Base-by-base conservation (phyloP, 2,888 invertebrate species). In the Eristalinus sepulchralis region DNA sequence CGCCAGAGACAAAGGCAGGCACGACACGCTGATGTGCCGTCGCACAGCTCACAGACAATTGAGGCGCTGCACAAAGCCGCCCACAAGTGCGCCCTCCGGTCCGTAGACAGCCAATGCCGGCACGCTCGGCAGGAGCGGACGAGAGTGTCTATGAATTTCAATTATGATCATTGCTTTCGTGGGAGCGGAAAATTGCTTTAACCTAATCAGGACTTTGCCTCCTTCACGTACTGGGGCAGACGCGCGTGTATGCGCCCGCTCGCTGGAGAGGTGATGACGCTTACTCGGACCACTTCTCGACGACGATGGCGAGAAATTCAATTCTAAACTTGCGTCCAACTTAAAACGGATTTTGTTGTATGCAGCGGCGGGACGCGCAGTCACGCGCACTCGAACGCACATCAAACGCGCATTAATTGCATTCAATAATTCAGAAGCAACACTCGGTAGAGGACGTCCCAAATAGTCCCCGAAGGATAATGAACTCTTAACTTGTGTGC, bases 91-190 rank as follows among this genome's bases (percentile, higher is more conserved):
- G 27, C 34, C 47, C 73, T 27, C 22, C 57, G 53, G 36, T 59
- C 13, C 60, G 22, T 13, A 57, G 22, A 20, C 59, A 22, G 59
- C 57, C 34, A n/a, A n/a, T 24, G 55, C 20, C 59, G 34, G 39
- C 20, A 55, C 70, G 2, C 17, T 55, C 33, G 34, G 8, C 55
- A 10, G 67, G 22, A 1, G 33, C 67, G 67, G 22, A 36, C 47
- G 67, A 72, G 59, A 59, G 62, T 62, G 83, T 80, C 66, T 75
- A 80, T 80, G 80, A 84, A 79, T 84, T 71, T 79, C 75, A 80
- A 84, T 80, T 75, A 75, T 75, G 75, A 71, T 71, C 75, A 84
- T 75, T 75, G 83, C 70, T 71, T 78, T 55, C 39, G 60, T 77
- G 64, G 60, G 10, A 70, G 68, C 66, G 67, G 68, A 64, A 70